Percentiles rank a stretch among this genome's conserved stretches.
phyloP scores from a whole-genome alignment of 2,888 invertebrate genomes.

The Heliothis peltigera region DNA sequence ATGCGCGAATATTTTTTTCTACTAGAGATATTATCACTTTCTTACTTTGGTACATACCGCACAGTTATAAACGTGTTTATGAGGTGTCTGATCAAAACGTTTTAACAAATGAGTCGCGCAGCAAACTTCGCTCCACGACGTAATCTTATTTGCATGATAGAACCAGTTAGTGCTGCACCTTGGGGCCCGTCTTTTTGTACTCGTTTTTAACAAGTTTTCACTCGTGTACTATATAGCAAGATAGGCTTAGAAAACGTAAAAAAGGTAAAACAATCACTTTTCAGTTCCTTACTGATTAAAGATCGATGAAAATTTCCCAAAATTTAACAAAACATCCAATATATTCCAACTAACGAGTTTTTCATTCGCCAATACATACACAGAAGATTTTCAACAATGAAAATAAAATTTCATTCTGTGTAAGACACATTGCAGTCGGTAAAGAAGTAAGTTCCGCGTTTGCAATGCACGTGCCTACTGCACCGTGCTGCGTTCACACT shows the following conservation, averaged over 20 bases:
- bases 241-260: too few species aligned
- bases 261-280: too few species aligned
- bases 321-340: neutral
- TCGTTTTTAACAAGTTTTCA: slow-evolving; percentile 22
- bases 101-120: slow-evolving; percentile 2
- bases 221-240: too few species aligned
- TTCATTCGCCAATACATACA: slow-evolving; percentile 28
- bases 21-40: too few species aligned
- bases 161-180: slow-evolving; percentile 20
- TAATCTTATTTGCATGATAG: slow-evolving; percentile 50
- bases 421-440: slow-evolving; percentile 74
- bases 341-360: slow-evolving; percentile 9
- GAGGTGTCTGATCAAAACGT: slow-evolving; percentile 17
- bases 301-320: too few species aligned
- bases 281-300: too few species aligned
- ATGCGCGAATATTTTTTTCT: neutral
- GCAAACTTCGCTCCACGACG: slow-evolving; percentile 26
- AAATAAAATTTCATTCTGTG: slow-evolving; percentile 72
- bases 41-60: too few species aligned
- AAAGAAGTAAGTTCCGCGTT: slow-evolving; percentile 70
- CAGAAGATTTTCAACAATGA: slow-evolving; percentile 64
- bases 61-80: too few species aligned
- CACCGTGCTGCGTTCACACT: slow-evolving; percentile 39
- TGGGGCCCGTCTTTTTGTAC: slow-evolving; percentile 9
- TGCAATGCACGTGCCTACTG: slow-evolving; percentile 69